Evolutionary conservation across 2,113 vertebrate genomes (phyloP).

Genomic region (Burhinus bistriatus): DNA sequence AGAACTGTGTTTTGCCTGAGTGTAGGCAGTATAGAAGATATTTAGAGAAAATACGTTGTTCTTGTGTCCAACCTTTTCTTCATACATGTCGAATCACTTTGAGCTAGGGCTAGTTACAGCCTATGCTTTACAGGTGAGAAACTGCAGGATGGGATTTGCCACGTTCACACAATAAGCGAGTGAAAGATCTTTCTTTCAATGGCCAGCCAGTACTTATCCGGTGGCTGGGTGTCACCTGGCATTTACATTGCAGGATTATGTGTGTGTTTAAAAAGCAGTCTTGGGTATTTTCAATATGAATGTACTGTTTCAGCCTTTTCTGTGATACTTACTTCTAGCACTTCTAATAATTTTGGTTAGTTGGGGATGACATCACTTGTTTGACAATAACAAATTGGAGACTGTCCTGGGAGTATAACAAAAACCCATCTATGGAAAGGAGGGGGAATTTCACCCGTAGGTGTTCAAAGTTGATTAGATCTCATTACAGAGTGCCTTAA

Average conservation of each 20-base stretch:
- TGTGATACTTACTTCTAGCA: background rate
- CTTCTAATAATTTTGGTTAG: background rate
- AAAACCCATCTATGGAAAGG: background rate
- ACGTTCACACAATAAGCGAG: background rate
- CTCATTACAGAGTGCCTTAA: slow-evolving; percentile 20
- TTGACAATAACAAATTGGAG: slow-evolving; percentile 18
- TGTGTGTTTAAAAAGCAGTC: background rate
- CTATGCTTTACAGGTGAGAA: background rate
- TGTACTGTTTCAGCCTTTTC: background rate
- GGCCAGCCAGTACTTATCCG: background rate
- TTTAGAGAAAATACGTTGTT: background rate
- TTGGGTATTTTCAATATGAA: background rate
- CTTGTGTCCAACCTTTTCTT: background rate
- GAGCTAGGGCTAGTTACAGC: background rate
- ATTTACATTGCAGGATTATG: background rate
- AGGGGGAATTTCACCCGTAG: background rate
- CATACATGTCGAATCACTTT: background rate
- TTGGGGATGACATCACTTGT: background rate
- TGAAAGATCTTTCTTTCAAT: background rate
- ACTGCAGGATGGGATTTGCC: background rate
- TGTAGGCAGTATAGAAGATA: background rate
- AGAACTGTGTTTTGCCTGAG: background rate
- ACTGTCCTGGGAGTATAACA: background rate
- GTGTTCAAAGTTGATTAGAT: slow-evolving; percentile 16
- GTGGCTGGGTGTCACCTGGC: background rate